These are phyloP conservation scores for Danio albolineatus DNA, from an alignment of 2,797 vertebrate species.

Conservation along the genomic window DNA sequence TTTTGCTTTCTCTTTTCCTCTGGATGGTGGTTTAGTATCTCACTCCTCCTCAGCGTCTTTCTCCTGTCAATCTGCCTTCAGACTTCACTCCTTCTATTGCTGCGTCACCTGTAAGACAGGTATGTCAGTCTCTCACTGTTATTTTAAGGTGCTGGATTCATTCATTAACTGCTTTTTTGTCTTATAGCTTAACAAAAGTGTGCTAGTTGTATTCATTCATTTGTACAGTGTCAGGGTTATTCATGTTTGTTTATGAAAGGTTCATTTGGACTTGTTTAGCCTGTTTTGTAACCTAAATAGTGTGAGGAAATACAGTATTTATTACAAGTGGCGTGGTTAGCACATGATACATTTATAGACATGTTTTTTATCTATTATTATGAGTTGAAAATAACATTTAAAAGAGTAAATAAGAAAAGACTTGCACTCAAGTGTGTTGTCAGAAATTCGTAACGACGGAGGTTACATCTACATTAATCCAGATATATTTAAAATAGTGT, in stretches of 20 bases:
- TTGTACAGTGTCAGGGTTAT: background rate
- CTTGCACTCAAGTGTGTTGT: background rate
- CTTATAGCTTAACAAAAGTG: slow-evolving; percentile 1
- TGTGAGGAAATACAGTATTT: background rate
- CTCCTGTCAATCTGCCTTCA: slow-evolving; percentile 78
- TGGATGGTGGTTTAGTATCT: slow-evolving; percentile 65
- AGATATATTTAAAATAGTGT: no score
- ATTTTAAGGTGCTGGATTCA: background rate
- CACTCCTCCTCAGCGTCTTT: slow-evolving; percentile 69
- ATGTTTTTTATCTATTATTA: background rate
- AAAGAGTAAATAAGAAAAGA: background rate
- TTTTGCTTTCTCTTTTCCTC: slow-evolving; percentile 3
- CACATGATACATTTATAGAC: background rate
- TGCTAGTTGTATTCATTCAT: slow-evolving; percentile 11
- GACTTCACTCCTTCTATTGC: slow-evolving; percentile 81
- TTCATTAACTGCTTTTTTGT: background rate
- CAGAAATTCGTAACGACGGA: background rate
- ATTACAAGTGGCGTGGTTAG: background rate
- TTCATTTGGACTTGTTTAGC: background rate
- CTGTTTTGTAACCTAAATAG: background rate
- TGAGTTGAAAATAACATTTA: background rate
- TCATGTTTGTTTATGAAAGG: background rate
- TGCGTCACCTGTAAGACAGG: slow-evolving; percentile 80
- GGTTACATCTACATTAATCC: no score
- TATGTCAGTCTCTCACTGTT: slow-evolving; percentile 56